phyloP scores from a whole-genome alignment of 2,888 invertebrate genomes.

The Pyrrhosoma nymphula region DNA sequence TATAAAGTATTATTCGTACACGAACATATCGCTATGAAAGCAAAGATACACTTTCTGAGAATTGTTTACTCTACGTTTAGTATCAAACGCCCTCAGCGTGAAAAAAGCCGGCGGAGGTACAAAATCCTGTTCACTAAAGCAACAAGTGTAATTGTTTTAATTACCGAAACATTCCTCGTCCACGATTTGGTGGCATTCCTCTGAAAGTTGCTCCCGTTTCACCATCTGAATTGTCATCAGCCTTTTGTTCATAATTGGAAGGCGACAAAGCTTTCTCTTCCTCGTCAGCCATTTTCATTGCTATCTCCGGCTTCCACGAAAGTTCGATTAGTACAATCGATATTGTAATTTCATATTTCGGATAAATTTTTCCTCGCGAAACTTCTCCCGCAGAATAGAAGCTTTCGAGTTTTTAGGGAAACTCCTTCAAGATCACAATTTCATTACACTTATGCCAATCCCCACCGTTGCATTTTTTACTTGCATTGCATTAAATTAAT shows the following conservation, averaged over 20 bases:
- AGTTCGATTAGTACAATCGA: conserved; percentile 39
- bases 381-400: not conserved
- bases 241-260: conserved; percentile 63
- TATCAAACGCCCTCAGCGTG: not conserved
- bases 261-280: conserved; percentile 58
- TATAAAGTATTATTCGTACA: no score
- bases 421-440: not conserved
- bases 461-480: not conserved
- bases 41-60: no score
- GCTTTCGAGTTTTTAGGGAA: not conserved
- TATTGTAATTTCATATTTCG: not conserved
- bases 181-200: conserved; percentile 68
- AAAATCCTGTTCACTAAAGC: not conserved
- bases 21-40: no score
- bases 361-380: not conserved
- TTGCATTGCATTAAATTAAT: not conserved
- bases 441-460: not conserved
- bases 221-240: conserved; percentile 63
- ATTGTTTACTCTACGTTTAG: no score
- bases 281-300: conserved; percentile 60
- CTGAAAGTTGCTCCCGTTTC: conserved; percentile 50
- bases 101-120: not conserved
- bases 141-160: not conserved
- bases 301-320: not conserved
- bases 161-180: conserved; percentile 66